Evolutionary conservation across 2,888 invertebrate genomes (phyloP).

Genomic region (Julus scanicus): DNA sequence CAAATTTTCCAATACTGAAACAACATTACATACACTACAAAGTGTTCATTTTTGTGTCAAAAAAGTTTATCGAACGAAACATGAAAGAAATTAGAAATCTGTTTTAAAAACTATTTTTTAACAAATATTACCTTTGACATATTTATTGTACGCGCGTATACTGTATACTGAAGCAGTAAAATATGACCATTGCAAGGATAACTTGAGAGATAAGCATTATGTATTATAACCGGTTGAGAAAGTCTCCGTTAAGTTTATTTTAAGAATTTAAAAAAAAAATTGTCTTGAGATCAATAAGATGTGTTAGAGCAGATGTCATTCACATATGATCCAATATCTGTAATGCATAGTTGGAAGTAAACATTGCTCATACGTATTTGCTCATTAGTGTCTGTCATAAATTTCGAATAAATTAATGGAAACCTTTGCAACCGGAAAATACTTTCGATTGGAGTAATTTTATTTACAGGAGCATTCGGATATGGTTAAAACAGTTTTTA

Average conservation of each 20-base stretch:
- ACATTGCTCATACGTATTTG: neutral
- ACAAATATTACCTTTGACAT: too few species aligned
- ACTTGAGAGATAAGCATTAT: neutral
- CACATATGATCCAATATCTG: too few species aligned
- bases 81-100: too few species aligned
- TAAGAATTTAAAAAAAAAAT: neutral
- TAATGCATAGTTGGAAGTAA: neutral
- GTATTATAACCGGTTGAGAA: neutral
- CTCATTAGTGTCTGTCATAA: neutral
- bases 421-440: neutral
- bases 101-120: too few species aligned
- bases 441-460: neutral
- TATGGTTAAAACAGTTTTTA: conserved; percentile 51
- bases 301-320: too few species aligned
- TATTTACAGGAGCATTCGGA: conserved; percentile 53
- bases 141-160: too few species aligned
- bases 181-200: neutral
- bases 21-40: too few species aligned
- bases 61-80: too few species aligned
- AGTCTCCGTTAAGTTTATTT: neutral
- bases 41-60: too few species aligned
- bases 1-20: too few species aligned
- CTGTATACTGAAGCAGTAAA: neutral
- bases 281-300: too few species aligned
- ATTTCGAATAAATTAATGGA: conserved; percentile 10